Evolutionary conservation across 2,888 invertebrate genomes (phyloP), one percentile per base, ranked within the genome.

Genomic region (Steromphala cineraria): DNA sequence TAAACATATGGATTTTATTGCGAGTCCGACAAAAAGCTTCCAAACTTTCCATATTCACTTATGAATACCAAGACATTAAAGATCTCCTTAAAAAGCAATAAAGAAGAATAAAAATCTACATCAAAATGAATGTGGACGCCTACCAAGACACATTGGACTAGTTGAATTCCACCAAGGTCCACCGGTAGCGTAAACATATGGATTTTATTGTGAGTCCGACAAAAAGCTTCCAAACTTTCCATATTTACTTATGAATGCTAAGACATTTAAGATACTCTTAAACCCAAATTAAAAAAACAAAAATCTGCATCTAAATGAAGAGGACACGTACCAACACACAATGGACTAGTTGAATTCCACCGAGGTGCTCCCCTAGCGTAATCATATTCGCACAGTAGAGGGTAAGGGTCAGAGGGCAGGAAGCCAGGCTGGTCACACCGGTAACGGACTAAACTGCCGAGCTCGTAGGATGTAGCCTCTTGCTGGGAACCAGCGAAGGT

Each of bases 91-190:
- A n/a, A n/a, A n/a, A n/a, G n/a, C n/a, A n/a, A n/a, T n/a, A n/a
- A n/a, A n/a, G n/a, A n/a, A n/a, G n/a, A n/a, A n/a, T n/a, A n/a
- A n/a, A n/a, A n/a, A n/a, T n/a, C n/a, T n/a, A n/a, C n/a, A n/a
- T n/a, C n/a, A n/a, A n/a, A n/a, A n/a, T n/a, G n/a, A 13, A 46
- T n/a, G 13, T 10, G 13, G 13, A 53, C 13, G 40, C 82, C 75
- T 81, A 90, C 90, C 90, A 15, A 71, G 79, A 83, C 90, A 90
- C 0, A 0, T 21, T n/a, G 87, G 87, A 5, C 82, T 75, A 1
- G 83, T 79, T 15, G 84, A 82, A 78, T 84, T 87, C 81, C 84
- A 82, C 8, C 28, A 15, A 1, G 79, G 78, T 0, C 31, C 55
- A 21, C 53, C 53, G 17, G 53, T 67, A 8, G 75, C 67, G 40